Conservation (phyloP, 2,888 invertebrate genomes). For the Amaurobius ferox region DNA sequence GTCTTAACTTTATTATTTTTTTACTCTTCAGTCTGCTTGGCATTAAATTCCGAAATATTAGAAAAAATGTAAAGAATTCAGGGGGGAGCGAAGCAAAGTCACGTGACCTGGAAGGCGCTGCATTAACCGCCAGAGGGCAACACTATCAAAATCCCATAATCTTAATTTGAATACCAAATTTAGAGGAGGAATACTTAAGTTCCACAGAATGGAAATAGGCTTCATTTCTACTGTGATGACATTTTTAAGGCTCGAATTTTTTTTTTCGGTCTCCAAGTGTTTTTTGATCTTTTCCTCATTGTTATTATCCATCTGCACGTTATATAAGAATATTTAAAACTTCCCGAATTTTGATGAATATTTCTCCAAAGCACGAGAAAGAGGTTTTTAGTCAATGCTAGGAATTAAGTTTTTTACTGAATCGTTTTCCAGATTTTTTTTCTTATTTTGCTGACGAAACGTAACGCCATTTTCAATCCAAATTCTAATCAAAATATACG, state of each 20-base stretch:
- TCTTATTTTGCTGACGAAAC: not conserved
- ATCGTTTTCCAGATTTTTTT: not conserved
- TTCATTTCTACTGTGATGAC: slow-evolving; percentile 31
- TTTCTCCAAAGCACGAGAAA: not conserved
- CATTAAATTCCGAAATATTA: slow-evolving; percentile 4
- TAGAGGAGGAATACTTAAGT: slow-evolving; percentile 47
- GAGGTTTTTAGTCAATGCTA: not conserved
- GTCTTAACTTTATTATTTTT: slow-evolving; percentile 1
- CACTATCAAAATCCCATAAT: slow-evolving; percentile 66
- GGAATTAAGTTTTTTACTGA: not conserved
- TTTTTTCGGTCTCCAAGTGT: not conserved
- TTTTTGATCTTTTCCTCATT: slow-evolving; percentile 32
- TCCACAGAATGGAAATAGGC: slow-evolving; percentile 23
- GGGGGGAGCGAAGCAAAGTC: slow-evolving; percentile 10
- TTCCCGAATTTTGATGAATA: slow-evolving; percentile 30
- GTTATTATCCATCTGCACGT: slow-evolving; percentile 35
- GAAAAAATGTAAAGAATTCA: not conserved
- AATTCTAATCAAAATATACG: not conserved
- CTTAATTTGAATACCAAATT: slow-evolving; percentile 71
- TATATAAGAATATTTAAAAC: slow-evolving; percentile 32
- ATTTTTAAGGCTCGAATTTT: slow-evolving; percentile 16
- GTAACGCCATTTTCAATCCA: not conserved
- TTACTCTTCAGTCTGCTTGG: not conserved
- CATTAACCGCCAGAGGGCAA: slow-evolving; percentile 52
- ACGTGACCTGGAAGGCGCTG: slow-evolving; percentile 41